A percentile compares a stretch with the other conserved stretches of the same genome.
phyloP scores from a whole-genome alignment of 2,113 vertebrate species.

The Nymphicus hollandicus region DNA sequence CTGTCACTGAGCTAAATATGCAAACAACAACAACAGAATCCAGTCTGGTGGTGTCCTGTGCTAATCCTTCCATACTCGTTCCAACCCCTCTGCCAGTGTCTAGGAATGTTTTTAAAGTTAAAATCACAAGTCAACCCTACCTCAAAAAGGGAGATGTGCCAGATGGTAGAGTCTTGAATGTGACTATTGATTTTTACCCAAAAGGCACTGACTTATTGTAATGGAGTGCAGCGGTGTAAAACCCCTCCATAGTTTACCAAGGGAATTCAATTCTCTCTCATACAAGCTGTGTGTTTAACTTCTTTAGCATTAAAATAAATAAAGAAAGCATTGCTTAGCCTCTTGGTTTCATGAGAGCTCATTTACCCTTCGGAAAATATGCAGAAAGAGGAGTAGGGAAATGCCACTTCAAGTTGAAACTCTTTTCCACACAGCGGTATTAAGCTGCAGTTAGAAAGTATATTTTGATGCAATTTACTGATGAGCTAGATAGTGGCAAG shows the following conservation, averaged over 20 bases:
- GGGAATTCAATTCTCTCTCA: background rate
- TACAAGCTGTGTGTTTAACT: background rate
- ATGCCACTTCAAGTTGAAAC: background rate
- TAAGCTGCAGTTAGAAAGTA: background rate
- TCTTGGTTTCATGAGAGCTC: background rate
- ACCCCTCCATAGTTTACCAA: background rate
- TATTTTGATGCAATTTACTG: background rate
- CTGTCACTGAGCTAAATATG: background rate
- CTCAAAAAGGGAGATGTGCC: background rate
- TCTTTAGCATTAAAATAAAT: background rate
- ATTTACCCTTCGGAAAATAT: background rate
- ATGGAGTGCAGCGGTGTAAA: background rate
- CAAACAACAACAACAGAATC: background rate
- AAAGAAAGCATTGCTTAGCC: background rate
- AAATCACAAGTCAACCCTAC: background rate
- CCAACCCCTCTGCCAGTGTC: background rate
- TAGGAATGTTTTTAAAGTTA: background rate
- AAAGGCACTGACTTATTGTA: background rate
- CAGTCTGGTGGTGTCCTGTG: rapidly evolving
- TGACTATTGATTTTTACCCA: background rate
- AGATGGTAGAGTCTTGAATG: background rate
- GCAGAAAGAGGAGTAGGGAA: background rate
- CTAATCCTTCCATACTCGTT: background rate
- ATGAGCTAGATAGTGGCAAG: background rate
- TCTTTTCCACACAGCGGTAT: background rate